Percentiles rank a stretch among this genome's conserved stretches.
These are phyloP conservation scores for Lottia scabra DNA, from an alignment of 2,888 invertebrate genomes.

Conservation along the genomic window DNA sequence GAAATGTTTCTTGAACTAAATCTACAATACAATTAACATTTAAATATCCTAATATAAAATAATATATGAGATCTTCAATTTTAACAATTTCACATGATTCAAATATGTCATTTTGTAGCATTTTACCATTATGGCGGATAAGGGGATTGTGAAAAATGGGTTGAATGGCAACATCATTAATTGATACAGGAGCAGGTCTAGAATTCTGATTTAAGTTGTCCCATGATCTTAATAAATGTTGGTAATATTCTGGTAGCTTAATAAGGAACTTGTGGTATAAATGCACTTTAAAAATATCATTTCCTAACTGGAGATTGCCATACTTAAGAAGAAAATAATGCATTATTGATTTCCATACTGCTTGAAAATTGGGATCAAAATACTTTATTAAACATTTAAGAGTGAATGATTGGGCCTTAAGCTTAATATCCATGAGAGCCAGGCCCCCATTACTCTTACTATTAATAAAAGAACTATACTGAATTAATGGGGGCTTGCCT, in stretches of 20 bases:
- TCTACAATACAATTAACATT: not conserved
- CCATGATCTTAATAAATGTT: not conserved
- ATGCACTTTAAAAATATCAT: not conserved
- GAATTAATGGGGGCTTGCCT: not conserved
- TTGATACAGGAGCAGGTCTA: not conserved
- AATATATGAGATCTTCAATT: not conserved
- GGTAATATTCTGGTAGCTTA: not conserved
- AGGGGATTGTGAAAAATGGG: not conserved
- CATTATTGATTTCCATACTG: not conserved
- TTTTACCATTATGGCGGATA: not conserved
- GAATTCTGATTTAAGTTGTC: not conserved
- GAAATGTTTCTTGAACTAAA: not conserved
- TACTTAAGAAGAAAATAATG: not conserved
- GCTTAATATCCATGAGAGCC: not conserved
- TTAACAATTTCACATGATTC: not conserved
- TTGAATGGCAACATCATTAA: not conserved
- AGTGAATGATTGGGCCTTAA: not conserved
- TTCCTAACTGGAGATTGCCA: not conserved
- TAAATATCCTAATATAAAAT: not conserved
- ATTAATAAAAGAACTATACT: not conserved
- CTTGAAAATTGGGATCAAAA: not conserved
- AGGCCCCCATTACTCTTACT: not conserved
- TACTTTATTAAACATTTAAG: not conserved
- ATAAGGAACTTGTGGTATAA: not conserved
- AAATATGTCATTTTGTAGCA: not conserved